phyloP scores from a whole-genome alignment of 2,888 invertebrate genomes.

The Callimorpha dominula region DNA sequence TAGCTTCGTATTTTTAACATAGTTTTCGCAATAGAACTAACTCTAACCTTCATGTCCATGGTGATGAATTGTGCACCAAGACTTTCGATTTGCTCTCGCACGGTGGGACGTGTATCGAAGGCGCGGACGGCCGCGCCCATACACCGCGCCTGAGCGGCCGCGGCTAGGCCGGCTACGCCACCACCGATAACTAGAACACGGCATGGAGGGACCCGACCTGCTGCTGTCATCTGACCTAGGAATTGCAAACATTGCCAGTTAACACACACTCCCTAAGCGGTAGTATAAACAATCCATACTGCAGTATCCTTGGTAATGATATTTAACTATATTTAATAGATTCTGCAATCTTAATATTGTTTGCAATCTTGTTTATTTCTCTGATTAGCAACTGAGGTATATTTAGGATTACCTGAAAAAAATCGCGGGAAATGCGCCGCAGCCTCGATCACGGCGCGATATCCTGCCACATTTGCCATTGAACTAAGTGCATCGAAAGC shows the following conservation, averaged over 20 bases:
- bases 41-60: conserved; percentile 89
- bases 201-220: conserved; percentile 95
- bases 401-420: conserved; percentile 89
- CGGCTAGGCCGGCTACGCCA: conserved; percentile 95
- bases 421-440: conserved; percentile 96
- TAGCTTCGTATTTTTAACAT: background rate
- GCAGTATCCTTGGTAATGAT: background rate
- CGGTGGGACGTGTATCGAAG: conserved; percentile 94
- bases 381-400: background rate
- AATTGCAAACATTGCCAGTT: background rate
- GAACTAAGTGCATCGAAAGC: conserved; percentile 96
- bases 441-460: conserved; percentile 95
- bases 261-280: background rate
- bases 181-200: conserved; percentile 96
- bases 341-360: background rate
- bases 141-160: conserved; percentile 94
- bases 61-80: conserved; percentile 96
- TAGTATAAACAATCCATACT: background rate
- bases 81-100: conserved; percentile 94
- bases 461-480: conserved; percentile 96
- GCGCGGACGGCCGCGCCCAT: conserved; percentile 96
- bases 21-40: background rate
- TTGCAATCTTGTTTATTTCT: conserved; percentile 8
- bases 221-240: conserved; percentile 95
- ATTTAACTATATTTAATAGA: background rate